A percentile compares a stretch with the other conserved stretches of the same genome.
Conservation (phyloP, 2,113 vertebrate genomes). For the Leptodactylus fuscus region DNA sequence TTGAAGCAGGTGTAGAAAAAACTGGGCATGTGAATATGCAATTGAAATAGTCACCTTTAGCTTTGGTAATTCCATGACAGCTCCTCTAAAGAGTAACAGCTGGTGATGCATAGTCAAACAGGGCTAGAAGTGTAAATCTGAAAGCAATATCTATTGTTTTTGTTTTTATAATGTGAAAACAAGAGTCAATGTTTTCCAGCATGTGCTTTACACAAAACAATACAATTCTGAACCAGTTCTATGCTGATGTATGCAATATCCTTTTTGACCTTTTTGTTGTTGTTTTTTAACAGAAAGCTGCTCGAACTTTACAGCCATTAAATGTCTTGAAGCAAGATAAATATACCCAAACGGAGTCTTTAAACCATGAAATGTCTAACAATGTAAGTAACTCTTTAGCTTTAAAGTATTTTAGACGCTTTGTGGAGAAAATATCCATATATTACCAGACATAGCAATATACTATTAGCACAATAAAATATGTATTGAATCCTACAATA, state of each 20-base stretch:
- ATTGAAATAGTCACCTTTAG: slow-evolving; percentile 52
- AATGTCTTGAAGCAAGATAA: slow-evolving; percentile 88
- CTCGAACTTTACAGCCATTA: slow-evolving; percentile 82
- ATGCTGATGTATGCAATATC: not conserved
- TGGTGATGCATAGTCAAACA: slow-evolving; percentile 49
- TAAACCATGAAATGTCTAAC: slow-evolving; percentile 88
- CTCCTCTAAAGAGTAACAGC: slow-evolving; percentile 49
- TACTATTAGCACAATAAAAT: not conserved
- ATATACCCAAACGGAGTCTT: slow-evolving; percentile 91
- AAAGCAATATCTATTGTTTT: slow-evolving; percentile 35
- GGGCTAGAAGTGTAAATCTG: slow-evolving; percentile 42
- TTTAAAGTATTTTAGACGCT: not conserved
- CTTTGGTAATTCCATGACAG: slow-evolving; percentile 51
- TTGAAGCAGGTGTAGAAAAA: slow-evolving; percentile 45
- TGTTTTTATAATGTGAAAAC: slow-evolving; percentile 30
- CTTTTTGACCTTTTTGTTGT: slow-evolving; percentile 27
- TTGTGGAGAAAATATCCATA: not conserved
- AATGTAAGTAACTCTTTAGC: not conserved
- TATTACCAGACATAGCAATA: not conserved
- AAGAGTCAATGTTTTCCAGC: slow-evolving; percentile 15
- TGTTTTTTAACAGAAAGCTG: slow-evolving; percentile 82
- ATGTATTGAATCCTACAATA: not conserved
- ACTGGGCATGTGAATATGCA: slow-evolving; percentile 46
- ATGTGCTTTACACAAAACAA: slow-evolving; percentile 31
- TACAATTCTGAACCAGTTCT: not conserved